Evolutionary conservation across 2,113 vertebrate species (phyloP).

Genomic region (Gambusia affinis): DNA sequence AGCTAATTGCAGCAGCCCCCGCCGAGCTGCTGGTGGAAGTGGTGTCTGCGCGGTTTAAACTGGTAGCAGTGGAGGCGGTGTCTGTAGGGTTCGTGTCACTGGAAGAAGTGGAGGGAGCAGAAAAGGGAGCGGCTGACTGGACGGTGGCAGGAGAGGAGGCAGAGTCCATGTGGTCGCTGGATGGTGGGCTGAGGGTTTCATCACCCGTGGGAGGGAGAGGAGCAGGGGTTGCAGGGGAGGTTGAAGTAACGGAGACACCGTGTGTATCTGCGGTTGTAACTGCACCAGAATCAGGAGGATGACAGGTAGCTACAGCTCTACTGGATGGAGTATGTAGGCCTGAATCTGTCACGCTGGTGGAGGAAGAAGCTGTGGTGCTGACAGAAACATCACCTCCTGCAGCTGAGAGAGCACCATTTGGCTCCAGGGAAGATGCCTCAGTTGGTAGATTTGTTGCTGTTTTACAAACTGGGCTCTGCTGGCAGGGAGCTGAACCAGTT

Average conservation of each 20-base stretch:
- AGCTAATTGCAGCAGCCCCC: constrained; percentile 43
- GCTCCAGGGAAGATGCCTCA: constrained; percentile 23
- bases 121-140: constrained; percentile 8
- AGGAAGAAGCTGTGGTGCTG: constrained; percentile 17
- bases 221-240: constrained; percentile 19
- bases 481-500: constrained; percentile 27
- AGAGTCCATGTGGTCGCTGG: constrained; percentile 21
- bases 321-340: constrained; percentile 10
- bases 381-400: constrained; percentile 33
- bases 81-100: constrained; percentile 49
- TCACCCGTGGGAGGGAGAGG: constrained; percentile 6
- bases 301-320: constrained; percentile 21
- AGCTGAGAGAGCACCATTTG: constrained; percentile 26
- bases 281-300: constrained; percentile 17
- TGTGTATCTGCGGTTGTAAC: constrained; percentile 22
- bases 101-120: constrained; percentile 42
- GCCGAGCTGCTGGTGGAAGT: constrained; percentile 42
- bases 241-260: constrained; percentile 15
- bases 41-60: constrained; percentile 40
- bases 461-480: constrained; percentile 34
- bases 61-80: constrained; percentile 48
- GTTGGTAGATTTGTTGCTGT: constrained; percentile 33
- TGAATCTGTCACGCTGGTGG: constrained; percentile 38
- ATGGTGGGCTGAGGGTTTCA: constrained; percentile 34
- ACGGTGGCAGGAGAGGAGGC: constrained; percentile 17